Evolutionary conservation across 2,888 invertebrate species (phyloP).

Genomic region (Adelognathus sp.): DNA sequence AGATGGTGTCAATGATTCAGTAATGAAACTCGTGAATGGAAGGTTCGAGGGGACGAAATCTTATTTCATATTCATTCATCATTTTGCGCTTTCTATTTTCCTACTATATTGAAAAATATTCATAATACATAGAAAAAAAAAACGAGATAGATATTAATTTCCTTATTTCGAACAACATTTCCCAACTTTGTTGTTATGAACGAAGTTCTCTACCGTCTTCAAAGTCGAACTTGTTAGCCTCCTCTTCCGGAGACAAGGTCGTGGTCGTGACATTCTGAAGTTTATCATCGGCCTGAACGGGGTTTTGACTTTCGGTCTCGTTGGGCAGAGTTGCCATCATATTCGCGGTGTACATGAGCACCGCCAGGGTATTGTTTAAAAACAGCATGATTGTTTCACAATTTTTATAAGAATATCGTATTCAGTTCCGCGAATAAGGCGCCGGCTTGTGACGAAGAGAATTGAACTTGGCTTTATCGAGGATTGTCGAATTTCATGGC

Average conservation of each 20-base stretch:
- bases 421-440: neutral
- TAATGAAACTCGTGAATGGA: neutral
- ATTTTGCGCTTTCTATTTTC: no score
- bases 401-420: conserved; percentile 19
- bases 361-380: conserved; percentile 73
- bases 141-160: no score
- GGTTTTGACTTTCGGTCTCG: conserved; percentile 57
- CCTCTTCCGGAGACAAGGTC: conserved; percentile 73
- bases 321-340: conserved; percentile 72
- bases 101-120: neutral
- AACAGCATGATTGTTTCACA: conserved; percentile 67
- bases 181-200: neutral
- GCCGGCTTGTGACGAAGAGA: neutral
- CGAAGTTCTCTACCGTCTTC: conserved; percentile 71
- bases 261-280: conserved; percentile 68
- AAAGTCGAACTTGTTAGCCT: conserved; percentile 73
- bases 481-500: no score
- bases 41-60: no score
- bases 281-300: conserved; percentile 29
- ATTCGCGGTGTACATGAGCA: conserved; percentile 74
- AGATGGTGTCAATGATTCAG: neutral
- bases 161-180: no score
- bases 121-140: no score
- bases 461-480: no score
- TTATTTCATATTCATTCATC: no score